A percentile compares a stretch with the other conserved stretches of the same genome.
Conservation (phyloP, 2,113 vertebrate genomes). For the Scomber colias region DNA sequence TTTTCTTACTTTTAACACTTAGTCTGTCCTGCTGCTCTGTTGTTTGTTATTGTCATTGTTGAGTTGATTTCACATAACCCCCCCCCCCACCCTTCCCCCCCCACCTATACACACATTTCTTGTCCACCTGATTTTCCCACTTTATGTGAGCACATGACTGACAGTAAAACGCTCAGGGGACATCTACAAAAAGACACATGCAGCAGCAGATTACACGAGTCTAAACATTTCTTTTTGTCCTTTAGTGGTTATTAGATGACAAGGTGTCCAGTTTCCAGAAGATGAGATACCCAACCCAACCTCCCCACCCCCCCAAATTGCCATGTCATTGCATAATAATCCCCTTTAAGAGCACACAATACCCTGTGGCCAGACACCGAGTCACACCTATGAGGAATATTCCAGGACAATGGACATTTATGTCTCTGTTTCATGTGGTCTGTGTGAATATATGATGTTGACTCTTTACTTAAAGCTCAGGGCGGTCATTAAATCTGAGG, state of each 20-base stretch:
- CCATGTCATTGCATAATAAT: slow-evolving; percentile 53
- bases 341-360: slow-evolving; percentile 41
- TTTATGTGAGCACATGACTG: slow-evolving; percentile 2
- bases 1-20: no score
- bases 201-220: background rate
- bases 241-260: slow-evolving; percentile 56
- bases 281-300: slow-evolving; percentile 21
- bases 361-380: slow-evolving; percentile 52
- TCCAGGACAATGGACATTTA: slow-evolving; percentile 37
- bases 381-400: slow-evolving; percentile 54
- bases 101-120: slow-evolving; percentile 5
- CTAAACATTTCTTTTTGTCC: slow-evolving; percentile 47
- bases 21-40: no score
- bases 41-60: no score
- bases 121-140: slow-evolving; percentile 13
- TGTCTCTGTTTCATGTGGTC: slow-evolving; percentile 41
- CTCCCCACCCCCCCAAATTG: background rate
- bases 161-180: slow-evolving; percentile 35
- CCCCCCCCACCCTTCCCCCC: background rate
- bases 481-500: slow-evolving; percentile 56
- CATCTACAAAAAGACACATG: background rate
- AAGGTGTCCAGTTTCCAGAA: slow-evolving; percentile 56
- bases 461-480: slow-evolving; percentile 23
- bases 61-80: no score
- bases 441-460: slow-evolving; percentile 29